Percentiles rank a stretch among this genome's conserved stretches.
These are phyloP conservation scores for Cuniculus paca DNA, from an alignment of 2,797 vertebrate genomes.

Conservation along the genomic window DNA sequence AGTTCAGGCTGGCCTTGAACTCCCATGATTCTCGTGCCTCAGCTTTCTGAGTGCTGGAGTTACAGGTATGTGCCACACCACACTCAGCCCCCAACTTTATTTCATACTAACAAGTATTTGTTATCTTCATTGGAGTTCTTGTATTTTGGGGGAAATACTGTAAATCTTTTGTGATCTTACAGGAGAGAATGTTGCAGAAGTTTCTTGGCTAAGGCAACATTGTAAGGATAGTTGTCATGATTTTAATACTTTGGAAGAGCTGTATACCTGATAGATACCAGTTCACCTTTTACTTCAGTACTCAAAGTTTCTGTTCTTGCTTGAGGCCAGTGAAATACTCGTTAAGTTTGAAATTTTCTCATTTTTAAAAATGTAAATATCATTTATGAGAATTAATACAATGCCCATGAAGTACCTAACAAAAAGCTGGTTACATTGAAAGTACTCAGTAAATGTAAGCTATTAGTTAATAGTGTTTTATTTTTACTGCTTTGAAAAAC, in stretches of 20 bases:
- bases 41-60: too few relatives aligned
- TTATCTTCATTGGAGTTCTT: background rate
- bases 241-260: background rate
- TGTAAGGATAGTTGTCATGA: background rate
- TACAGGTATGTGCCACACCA: background rate
- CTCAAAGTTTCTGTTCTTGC: background rate
- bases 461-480: background rate
- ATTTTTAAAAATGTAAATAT: background rate
- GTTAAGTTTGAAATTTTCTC: background rate
- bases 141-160: background rate
- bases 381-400: background rate
- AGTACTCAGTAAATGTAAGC: background rate
- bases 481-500: background rate
- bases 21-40: too few relatives aligned
- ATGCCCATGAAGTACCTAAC: background rate
- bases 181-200: background rate
- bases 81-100: background rate
- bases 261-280: background rate
- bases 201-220: background rate
- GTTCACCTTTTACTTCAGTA: background rate
- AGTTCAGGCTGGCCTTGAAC: background rate
- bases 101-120: background rate
- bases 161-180: background rate
- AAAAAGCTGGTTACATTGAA: background rate
- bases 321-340: background rate